phyloP scores from a whole-genome alignment of 2,797 vertebrate genomes.

The Cetoscarus ocellatus region DNA sequence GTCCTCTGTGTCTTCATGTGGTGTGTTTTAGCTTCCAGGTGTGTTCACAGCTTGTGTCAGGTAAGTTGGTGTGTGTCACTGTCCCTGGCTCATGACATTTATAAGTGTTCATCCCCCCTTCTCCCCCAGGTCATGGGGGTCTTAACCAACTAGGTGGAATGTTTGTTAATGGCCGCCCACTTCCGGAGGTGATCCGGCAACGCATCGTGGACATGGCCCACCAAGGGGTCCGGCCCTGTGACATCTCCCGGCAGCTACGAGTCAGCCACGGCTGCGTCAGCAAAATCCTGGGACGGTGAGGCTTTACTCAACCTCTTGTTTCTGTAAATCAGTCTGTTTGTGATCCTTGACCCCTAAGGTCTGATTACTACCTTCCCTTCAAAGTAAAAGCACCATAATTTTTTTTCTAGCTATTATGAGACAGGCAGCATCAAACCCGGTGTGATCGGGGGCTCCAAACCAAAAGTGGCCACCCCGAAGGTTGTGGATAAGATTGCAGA shows the following conservation, averaged over 20 bases:
- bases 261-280: slow-evolving; percentile 95
- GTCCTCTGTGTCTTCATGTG: slow-evolving; percentile 8
- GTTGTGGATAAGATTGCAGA: slow-evolving; percentile 95
- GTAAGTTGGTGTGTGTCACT: background rate
- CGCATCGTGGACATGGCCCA: slow-evolving; percentile 95
- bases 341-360: slow-evolving; percentile 22
- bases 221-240: slow-evolving; percentile 92
- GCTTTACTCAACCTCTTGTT: slow-evolving; percentile 14
- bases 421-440: slow-evolving; percentile 95
- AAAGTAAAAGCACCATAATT: background rate
- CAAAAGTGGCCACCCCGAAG: slow-evolving; percentile 93
- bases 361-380: background rate
- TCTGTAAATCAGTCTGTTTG: background rate
- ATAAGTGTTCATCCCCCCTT: slow-evolving; percentile 84
- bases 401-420: slow-evolving; percentile 90
- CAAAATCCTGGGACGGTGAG: slow-evolving; percentile 94
- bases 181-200: slow-evolving; percentile 93
- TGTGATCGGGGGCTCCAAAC: slow-evolving; percentile 94
- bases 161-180: slow-evolving; percentile 94
- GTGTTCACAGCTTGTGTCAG: background rate
- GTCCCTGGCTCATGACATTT: slow-evolving; percentile 75
- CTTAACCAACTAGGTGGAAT: slow-evolving; percentile 95
- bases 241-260: slow-evolving; percentile 92
- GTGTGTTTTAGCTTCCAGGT: slow-evolving; percentile 8
- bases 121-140: slow-evolving; percentile 92